These are phyloP conservation scores for Syngnathus floridae DNA, from an alignment of 2,113 vertebrate genomes.

Conservation along the genomic window DNA sequence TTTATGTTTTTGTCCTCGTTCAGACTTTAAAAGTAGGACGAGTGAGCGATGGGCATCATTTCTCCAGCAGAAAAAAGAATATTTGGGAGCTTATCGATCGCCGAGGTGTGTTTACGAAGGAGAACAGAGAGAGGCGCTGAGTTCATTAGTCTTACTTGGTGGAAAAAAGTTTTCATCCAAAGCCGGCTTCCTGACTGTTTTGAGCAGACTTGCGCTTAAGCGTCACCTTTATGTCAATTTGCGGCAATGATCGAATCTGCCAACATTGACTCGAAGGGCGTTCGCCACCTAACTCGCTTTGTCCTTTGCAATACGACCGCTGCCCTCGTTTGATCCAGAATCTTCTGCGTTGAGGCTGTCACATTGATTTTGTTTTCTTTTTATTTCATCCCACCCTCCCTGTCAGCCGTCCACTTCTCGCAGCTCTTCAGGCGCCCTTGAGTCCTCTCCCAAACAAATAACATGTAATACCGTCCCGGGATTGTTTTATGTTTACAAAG, in stretches of 20 bases:
- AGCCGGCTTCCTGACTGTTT: neutral
- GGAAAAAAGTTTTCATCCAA: neutral
- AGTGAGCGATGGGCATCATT: neutral
- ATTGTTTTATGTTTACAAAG: constrained; percentile 7
- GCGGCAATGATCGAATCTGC: no score
- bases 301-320: neutral
- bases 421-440: neutral
- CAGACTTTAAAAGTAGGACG: neutral
- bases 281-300: neutral
- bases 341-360: neutral
- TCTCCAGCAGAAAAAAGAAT: constrained; percentile 2
- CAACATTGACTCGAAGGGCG: neutral
- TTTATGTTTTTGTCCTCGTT: neutral
- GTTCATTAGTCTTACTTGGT: neutral
- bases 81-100: neutral
- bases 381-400: neutral
- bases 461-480: neutral
- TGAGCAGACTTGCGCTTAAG: neutral
- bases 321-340: neutral
- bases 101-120: no score
- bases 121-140: neutral
- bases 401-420: neutral
- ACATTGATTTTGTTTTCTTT: neutral
- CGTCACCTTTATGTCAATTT: no score
- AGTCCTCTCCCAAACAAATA: constrained; percentile 1